Conservation (phyloP, 2,888 invertebrate species). For the Lasioglossum figueresi region DNA sequence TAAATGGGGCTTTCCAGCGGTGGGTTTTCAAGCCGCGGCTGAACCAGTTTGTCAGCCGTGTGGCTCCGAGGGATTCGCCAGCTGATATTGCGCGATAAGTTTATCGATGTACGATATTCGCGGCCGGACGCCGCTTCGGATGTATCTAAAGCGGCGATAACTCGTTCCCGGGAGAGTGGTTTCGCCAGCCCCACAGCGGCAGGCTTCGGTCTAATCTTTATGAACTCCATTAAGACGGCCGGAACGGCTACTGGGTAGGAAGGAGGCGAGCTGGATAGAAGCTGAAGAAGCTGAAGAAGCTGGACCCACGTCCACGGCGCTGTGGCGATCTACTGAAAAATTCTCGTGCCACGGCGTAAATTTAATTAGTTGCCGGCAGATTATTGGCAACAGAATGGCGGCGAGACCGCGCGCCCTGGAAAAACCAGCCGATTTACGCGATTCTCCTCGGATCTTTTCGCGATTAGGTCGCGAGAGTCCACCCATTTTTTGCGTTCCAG, state of each 20-base stretch:
- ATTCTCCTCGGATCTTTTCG: background rate
- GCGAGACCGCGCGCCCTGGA: background rate
- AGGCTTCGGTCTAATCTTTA: slow-evolving; percentile 76
- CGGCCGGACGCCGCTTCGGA: slow-evolving; percentile 61
- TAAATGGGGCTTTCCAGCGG: slow-evolving; percentile 53
- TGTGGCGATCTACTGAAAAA: background rate
- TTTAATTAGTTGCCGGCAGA: slow-evolving; percentile 32
- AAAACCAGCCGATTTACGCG: slow-evolving; percentile 16
- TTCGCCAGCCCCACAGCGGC: slow-evolving; percentile 68
- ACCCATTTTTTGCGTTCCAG: background rate
- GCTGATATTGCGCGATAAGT: slow-evolving; percentile 69
- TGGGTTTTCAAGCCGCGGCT: slow-evolving; percentile 49
- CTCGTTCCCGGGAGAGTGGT: slow-evolving; percentile 68
- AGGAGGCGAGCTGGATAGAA: slow-evolving; percentile 30
- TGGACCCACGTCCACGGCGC: background rate
- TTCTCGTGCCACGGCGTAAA: slow-evolving; percentile 15
- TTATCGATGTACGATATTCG: slow-evolving; percentile 69
- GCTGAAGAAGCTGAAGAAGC: slow-evolving; percentile 8
- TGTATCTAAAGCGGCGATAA: slow-evolving; percentile 71
- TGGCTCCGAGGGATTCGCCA: slow-evolving; percentile 64
- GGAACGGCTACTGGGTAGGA: slow-evolving; percentile 67
- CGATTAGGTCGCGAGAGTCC: background rate
- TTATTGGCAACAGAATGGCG: slow-evolving; percentile 34
- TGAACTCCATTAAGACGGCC: slow-evolving; percentile 78
- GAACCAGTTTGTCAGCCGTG: slow-evolving; percentile 65